A percentile compares a stretch with the other conserved stretches of the same genome.
These are phyloP conservation scores for Drosophila buzzatii DNA, from an alignment of 2,888 invertebrate genomes.

Conservation along the genomic window DNA sequence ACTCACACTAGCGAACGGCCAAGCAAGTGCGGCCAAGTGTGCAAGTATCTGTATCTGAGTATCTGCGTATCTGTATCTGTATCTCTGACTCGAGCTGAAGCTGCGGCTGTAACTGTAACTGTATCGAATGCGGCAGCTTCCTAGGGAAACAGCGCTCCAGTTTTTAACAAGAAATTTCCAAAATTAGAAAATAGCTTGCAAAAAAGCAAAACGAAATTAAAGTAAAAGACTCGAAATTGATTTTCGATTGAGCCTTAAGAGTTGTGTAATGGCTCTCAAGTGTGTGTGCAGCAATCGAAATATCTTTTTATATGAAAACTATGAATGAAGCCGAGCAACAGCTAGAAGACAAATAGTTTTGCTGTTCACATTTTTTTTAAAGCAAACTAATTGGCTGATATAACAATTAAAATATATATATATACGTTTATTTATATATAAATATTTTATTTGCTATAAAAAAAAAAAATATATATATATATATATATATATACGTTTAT, in stretches of 20 bases:
- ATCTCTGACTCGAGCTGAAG: slow-evolving; percentile 6
- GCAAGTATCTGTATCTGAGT: slow-evolving; percentile 21
- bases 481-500: no score
- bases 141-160: slow-evolving; percentile 47
- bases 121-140: slow-evolving; percentile 67
- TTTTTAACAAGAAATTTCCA: slow-evolving; percentile 53
- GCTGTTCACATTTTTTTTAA: no score
- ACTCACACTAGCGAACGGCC: slow-evolving; percentile 45
- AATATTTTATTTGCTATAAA: no score
- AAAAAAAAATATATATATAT: no score
- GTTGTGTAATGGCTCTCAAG: slow-evolving; percentile 52
- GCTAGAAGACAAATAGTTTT: not conserved
- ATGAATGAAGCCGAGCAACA: not conserved
- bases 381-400: no score
- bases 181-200: slow-evolving; percentile 65
- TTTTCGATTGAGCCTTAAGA: slow-evolving; percentile 53
- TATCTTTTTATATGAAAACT: not conserved
- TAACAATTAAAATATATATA: not conserved
- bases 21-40: slow-evolving; percentile 61
- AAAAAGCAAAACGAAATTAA: slow-evolving; percentile 24
- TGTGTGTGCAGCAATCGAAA: not conserved
- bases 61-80: slow-evolving; percentile 12
- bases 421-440: no score
- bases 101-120: slow-evolving; percentile 11
- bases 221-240: slow-evolving; percentile 67